Evolutionary conservation across 2,797 vertebrate genomes (phyloP).

Genomic region (Zenarchopterus dispar): DNA sequence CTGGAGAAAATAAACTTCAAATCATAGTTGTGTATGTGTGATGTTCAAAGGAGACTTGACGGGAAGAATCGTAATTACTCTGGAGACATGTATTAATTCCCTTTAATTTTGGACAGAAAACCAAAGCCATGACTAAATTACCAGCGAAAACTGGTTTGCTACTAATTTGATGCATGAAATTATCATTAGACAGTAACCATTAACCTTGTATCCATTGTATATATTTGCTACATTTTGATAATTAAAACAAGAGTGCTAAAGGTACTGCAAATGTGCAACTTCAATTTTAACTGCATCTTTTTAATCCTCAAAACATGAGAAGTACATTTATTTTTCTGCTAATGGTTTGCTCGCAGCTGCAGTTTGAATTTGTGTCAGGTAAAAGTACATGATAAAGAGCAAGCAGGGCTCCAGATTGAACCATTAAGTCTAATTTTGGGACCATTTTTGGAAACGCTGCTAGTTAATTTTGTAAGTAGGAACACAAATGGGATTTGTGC

Average conservation of each 20-base stretch:
- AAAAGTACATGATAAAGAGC: neutral
- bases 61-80: neutral
- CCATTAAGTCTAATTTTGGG: neutral
- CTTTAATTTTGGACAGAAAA: conserved; percentile 2
- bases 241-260: too few relatives aligned
- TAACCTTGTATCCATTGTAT: too few relatives aligned
- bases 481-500: neutral
- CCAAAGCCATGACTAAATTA: neutral
- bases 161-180: neutral
- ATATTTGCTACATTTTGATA: too few relatives aligned
- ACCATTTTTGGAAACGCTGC: neutral
- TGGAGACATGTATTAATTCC: neutral
- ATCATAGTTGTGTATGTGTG: neutral
- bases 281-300: neutral
- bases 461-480: neutral
- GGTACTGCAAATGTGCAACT: too few relatives aligned
- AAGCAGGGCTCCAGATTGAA: neutral
- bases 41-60: neutral
- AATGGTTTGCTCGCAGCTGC: conserved; percentile 21
- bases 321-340: conserved; percentile 12
- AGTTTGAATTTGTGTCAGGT: conserved; percentile 13
- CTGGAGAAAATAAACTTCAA: conserved; percentile 21
- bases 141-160: neutral
- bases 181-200: too few relatives aligned
- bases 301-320: conserved; percentile 13